Conservation (phyloP, 2,113 vertebrate species). For the Nestor notabilis region DNA sequence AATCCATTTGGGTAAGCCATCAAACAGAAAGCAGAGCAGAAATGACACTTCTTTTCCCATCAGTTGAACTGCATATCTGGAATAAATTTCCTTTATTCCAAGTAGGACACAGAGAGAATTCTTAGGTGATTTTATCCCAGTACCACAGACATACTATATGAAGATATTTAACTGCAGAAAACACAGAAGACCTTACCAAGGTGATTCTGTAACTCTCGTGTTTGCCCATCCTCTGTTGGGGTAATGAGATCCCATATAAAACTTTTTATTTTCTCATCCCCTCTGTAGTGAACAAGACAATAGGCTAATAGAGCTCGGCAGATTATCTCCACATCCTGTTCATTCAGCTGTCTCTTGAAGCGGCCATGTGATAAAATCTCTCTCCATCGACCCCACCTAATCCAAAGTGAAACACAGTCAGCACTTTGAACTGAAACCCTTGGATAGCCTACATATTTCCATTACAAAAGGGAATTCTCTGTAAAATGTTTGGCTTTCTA, state of each 20-base stretch:
- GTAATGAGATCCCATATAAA: conserved; percentile 99
- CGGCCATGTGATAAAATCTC: conserved; percentile 95
- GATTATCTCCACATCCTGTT: conserved; percentile 95
- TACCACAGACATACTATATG: rapidly evolving
- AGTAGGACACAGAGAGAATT: background rate
- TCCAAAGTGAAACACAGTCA: conserved; percentile 11
- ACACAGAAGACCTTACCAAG: conserved; percentile 73
- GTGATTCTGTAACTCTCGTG: conserved; percentile 95
- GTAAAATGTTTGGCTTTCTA: background rate
- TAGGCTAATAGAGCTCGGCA: conserved; percentile 93
- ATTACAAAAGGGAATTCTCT: background rate
- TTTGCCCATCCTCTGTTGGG: conserved; percentile 91
- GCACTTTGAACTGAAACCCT: background rate
- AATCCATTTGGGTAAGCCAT: background rate
- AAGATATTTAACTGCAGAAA: background rate
- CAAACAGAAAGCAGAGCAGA: background rate
- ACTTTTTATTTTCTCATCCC: conserved; percentile 98
- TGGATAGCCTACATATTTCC: background rate
- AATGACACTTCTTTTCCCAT: background rate
- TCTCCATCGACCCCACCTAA: conserved; percentile 97
- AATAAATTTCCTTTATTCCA: background rate
- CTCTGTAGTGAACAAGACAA: conserved; percentile 95
- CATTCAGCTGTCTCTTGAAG: conserved; percentile 94
- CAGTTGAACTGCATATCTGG: rapidly evolving
- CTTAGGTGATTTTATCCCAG: background rate